These are phyloP conservation scores for Mayetiola destructor DNA, from an alignment of 2,888 invertebrate species.

Conservation along the genomic window DNA sequence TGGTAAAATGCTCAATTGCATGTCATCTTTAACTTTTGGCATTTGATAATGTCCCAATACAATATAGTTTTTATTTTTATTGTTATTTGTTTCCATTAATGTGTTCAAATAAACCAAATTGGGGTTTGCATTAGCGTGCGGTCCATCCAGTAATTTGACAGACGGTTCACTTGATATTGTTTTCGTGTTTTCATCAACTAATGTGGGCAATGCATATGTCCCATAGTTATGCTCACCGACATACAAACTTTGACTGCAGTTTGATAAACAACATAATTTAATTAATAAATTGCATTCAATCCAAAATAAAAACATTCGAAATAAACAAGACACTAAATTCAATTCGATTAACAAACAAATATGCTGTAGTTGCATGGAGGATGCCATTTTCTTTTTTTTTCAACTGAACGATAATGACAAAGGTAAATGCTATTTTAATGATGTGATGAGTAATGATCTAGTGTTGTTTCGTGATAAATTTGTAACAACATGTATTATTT, in stretches of 20 bases:
- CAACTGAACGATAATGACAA: no score
- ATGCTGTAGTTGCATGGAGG: not conserved
- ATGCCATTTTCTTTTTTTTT: not conserved
- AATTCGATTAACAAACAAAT: not conserved
- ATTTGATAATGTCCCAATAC: constrained; percentile 54
- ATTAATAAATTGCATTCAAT: not conserved
- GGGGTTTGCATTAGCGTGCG: constrained; percentile 30
- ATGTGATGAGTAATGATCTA: no score
- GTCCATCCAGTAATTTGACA: constrained; percentile 61
- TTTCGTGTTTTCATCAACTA: constrained; percentile 80
- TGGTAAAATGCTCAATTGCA: constrained; percentile 29
- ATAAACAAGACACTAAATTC: not conserved
- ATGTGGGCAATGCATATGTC: constrained; percentile 79
- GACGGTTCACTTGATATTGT: constrained; percentile 62
- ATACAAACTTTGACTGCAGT: constrained; percentile 68
- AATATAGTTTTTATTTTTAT: constrained; percentile 29
- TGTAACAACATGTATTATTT: no score
- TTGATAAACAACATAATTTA: not conserved
- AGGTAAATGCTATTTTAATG: no score
- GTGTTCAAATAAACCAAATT: constrained; percentile 38
- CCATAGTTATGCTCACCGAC: constrained; percentile 77
- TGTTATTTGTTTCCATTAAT: constrained; percentile 29
- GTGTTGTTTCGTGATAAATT: no score
- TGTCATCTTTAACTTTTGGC: constrained; percentile 42
- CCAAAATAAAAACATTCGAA: not conserved